A percentile compares a stretch with the other conserved stretches of the same genome.
phyloP scores from a whole-genome alignment of 2,113 vertebrate species.

The Dicerorhinus sumatrensis region DNA sequence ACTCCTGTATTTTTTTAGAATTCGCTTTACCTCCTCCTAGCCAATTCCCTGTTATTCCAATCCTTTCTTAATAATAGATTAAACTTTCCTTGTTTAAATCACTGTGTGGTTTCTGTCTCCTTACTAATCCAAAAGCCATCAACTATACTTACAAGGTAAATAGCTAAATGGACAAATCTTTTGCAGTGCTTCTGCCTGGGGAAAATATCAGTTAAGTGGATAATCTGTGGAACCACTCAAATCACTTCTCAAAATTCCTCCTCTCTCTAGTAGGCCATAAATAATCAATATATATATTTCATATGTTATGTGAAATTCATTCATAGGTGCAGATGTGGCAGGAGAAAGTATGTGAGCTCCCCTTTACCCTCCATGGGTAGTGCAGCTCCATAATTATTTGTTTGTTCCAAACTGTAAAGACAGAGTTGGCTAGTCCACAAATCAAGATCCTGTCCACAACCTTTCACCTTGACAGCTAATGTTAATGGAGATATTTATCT shows the following conservation, averaged over 20 bases:
- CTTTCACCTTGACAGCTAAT: slow-evolving; percentile 10
- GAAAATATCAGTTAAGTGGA: background rate
- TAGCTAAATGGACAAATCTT: background rate
- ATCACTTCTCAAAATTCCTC: background rate
- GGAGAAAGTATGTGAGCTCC: background rate
- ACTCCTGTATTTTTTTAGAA: background rate
- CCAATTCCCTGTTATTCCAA: background rate
- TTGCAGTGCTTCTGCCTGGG: background rate
- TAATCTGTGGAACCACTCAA: background rate
- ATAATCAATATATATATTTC: background rate
- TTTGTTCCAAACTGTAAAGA: background rate
- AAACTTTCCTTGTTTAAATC: slow-evolving; percentile 15
- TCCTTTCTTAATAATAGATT: background rate
- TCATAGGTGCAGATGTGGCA: background rate
- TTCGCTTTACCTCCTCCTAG: background rate
- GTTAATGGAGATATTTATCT: background rate
- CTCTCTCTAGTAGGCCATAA: background rate
- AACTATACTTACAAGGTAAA: background rate
- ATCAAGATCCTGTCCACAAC: background rate
- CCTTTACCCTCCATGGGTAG: background rate
- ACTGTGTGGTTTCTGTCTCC: background rate
- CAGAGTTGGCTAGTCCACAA: background rate
- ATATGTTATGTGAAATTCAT: background rate
- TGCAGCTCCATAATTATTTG: background rate
- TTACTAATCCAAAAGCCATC: background rate